These are phyloP conservation scores for Acanthoscelides obtectus DNA, from an alignment of 2,888 invertebrate genomes.

Conservation along the genomic window DNA sequence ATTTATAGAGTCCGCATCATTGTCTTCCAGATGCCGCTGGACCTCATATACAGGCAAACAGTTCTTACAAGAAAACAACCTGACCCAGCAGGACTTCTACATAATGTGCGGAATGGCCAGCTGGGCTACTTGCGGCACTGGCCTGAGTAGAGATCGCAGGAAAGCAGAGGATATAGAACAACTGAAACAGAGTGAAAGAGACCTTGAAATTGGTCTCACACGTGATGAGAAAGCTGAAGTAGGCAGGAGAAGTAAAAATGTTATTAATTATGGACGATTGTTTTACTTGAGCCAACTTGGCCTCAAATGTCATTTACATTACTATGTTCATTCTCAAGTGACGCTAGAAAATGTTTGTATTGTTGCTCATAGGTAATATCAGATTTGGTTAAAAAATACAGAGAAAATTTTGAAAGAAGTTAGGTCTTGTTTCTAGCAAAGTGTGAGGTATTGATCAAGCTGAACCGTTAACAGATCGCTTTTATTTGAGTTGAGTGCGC, in stretches of 20 bases:
- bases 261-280: slow-evolving; percentile 74
- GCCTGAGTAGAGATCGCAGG: slow-evolving; percentile 53
- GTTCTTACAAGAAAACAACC: slow-evolving; percentile 58
- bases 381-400: too few species aligned
- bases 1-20: too few species aligned
- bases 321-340: slow-evolving; percentile 60
- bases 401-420: too few species aligned
- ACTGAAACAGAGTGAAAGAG: slow-evolving; percentile 19
- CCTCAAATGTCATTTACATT: slow-evolving; percentile 58
- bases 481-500: too few species aligned
- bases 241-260: slow-evolving; percentile 69
- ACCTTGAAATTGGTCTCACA: slow-evolving; percentile 40
- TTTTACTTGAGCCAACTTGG: slow-evolving; percentile 56
- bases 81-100: slow-evolving; percentile 62
- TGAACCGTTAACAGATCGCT: too few species aligned
- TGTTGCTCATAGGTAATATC: slow-evolving; percentile 51
- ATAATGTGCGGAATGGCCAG: slow-evolving; percentile 77
- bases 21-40: slow-evolving; percentile 58
- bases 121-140: slow-evolving; percentile 83
- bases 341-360: slow-evolving; percentile 80
- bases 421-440: too few species aligned
- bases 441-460: too few species aligned
- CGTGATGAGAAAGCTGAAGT: slow-evolving; percentile 54
- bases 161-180: slow-evolving; percentile 9
- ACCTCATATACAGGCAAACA: slow-evolving; percentile 62